phyloP scores from a whole-genome alignment of 2,888 invertebrate species.

The Plagiodera versicolora region DNA sequence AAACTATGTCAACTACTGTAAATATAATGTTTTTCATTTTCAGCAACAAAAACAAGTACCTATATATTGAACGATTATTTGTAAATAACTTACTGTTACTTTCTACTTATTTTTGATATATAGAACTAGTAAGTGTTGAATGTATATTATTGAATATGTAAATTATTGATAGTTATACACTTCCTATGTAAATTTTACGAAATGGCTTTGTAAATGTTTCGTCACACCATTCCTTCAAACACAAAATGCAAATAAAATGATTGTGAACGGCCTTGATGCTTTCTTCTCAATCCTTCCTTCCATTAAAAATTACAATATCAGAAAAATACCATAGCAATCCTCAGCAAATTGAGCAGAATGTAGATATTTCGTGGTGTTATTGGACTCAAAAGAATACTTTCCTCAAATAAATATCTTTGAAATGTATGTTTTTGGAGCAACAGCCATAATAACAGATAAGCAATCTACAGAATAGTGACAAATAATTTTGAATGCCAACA shows the following conservation, averaged over 20 bases:
- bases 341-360: too few relatives aligned
- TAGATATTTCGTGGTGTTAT: too few relatives aligned
- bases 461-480: too few relatives aligned
- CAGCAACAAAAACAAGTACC: background rate
- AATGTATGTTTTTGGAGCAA: too few relatives aligned
- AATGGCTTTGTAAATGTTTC: constrained; percentile 50
- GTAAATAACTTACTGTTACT: constrained; percentile 36
- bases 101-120: constrained; percentile 32
- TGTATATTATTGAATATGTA: constrained; percentile 40
- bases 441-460: too few relatives aligned
- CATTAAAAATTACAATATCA: too few relatives aligned
- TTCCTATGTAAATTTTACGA: constrained; percentile 42
- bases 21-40: background rate
- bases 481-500: too few relatives aligned
- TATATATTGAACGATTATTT: constrained; percentile 4
- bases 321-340: too few relatives aligned
- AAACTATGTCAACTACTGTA: background rate
- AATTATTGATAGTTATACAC: constrained; percentile 38
- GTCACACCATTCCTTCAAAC: constrained; percentile 47
- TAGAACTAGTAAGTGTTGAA: constrained; percentile 41
- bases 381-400: too few relatives aligned
- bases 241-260: constrained; percentile 36
- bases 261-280: constrained; percentile 16
- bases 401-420: too few relatives aligned
- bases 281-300: constrained; percentile 1